These are phyloP conservation scores for Allophyes oxyacanthae DNA, from an alignment of 2,888 invertebrate species.

Conservation along the genomic window DNA sequence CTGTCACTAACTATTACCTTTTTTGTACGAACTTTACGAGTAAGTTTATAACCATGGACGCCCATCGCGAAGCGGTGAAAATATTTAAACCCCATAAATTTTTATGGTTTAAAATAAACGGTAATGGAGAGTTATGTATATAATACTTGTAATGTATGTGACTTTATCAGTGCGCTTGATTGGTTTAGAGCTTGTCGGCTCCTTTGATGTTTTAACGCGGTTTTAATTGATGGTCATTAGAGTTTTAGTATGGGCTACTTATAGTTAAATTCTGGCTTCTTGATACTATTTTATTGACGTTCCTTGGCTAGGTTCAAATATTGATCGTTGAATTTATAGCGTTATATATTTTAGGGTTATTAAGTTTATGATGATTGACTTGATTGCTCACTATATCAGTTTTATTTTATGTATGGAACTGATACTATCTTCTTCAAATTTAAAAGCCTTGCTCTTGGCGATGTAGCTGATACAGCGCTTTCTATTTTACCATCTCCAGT, in stretches of 20 bases:
- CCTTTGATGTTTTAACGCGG: constrained; percentile 69
- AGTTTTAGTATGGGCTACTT: constrained; percentile 55
- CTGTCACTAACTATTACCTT: constrained; percentile 73
- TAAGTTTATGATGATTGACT: constrained; percentile 16
- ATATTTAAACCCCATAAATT: constrained; percentile 82
- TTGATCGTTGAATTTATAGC: constrained; percentile 29
- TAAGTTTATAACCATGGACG: constrained; percentile 62
- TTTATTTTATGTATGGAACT: constrained; percentile 16
- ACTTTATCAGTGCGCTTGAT: constrained; percentile 72
- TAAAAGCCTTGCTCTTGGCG: no score
- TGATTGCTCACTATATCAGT: constrained; percentile 5
- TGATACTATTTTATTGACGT: constrained; percentile 37
- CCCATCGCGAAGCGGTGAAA: constrained; percentile 75
- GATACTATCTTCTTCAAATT: no score
- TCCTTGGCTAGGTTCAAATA: constrained; percentile 27
- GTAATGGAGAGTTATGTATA: constrained; percentile 73
- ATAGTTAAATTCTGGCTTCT: constrained; percentile 37
- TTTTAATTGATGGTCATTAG: constrained; percentile 66
- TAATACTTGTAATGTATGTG: constrained; percentile 70
- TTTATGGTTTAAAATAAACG: constrained; percentile 77
- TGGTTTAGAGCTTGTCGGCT: constrained; percentile 67
- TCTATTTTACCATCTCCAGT: no score
- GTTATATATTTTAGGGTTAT: constrained; percentile 24
- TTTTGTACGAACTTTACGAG: constrained; percentile 66
- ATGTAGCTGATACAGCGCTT: no score